Conservation (phyloP, 2,888 invertebrate species). For the Cephonodes hylas region DNA sequence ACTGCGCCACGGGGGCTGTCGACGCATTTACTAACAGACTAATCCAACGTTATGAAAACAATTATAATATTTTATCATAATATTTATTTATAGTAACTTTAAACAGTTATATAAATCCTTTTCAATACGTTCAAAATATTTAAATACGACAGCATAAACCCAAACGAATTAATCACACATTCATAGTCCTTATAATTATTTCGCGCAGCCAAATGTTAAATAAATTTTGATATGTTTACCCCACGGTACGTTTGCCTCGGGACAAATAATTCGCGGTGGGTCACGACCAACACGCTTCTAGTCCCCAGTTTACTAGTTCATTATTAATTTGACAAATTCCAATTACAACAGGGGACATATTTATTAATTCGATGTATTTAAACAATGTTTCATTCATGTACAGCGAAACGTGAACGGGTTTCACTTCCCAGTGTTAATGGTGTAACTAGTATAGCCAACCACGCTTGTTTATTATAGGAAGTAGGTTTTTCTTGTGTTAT, state of each 20-base stretch:
- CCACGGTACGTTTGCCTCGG: background rate
- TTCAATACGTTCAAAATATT: too few relatives aligned
- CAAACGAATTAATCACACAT: background rate
- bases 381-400: background rate
- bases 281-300: slow-evolving; percentile 4
- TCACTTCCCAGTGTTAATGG: background rate
- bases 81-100: too few relatives aligned
- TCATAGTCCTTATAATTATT: background rate
- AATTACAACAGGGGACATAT: slow-evolving; percentile 2
- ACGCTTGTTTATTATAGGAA: too few relatives aligned
- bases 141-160: too few relatives aligned
- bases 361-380: background rate
- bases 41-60: too few relatives aligned
- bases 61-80: too few relatives aligned
- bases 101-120: too few relatives aligned
- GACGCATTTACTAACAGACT: too few relatives aligned
- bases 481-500: too few relatives aligned
- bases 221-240: slow-evolving; percentile 3
- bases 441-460: background rate
- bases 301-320: background rate
- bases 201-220: background rate
- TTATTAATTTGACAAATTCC: slow-evolving; percentile 10
- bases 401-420: background rate
- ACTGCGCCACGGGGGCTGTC: too few relatives aligned
- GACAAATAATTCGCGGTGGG: background rate